Evolutionary conservation across 2,888 invertebrate genomes (phyloP).

Genomic region (Tanypteryx hageni): DNA sequence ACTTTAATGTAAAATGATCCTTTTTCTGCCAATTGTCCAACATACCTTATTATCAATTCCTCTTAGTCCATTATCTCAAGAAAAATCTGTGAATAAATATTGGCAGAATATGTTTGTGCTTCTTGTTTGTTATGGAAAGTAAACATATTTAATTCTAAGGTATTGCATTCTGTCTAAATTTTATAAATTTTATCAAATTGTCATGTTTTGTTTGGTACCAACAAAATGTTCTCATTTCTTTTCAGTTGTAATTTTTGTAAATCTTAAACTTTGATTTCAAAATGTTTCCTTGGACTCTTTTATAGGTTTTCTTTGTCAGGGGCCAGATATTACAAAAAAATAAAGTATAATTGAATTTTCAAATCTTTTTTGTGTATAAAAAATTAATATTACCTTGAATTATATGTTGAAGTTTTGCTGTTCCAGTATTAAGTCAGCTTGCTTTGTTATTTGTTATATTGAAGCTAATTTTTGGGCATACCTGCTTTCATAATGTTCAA

Average conservation of each 20-base stretch:
- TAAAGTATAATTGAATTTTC: background rate
- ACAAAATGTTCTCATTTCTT: conserved; percentile 10
- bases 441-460: too few species aligned
- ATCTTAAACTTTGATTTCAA: background rate
- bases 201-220: background rate
- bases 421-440: too few species aligned
- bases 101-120: background rate
- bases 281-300: background rate
- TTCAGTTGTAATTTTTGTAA: conserved; percentile 24
- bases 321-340: conserved; percentile 40
- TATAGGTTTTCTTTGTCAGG: conserved; percentile 37
- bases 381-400: too few species aligned
- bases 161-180: background rate
- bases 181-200: conserved; percentile 34
- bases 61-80: conserved; percentile 11
- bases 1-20: conserved; percentile 1
- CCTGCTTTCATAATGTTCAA: too few species aligned
- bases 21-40: conserved; percentile 2
- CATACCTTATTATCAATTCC: background rate
- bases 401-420: too few species aligned
- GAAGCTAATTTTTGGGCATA: too few species aligned
- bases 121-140: background rate
- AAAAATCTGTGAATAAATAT: too few species aligned
- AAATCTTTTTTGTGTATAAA: too few species aligned
- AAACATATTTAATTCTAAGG: conserved; percentile 2